Evolutionary conservation across 2,113 vertebrate genomes (phyloP), one percentile per base, ranked within the genome.

Genomic region (Tinamus guttatus): DNA sequence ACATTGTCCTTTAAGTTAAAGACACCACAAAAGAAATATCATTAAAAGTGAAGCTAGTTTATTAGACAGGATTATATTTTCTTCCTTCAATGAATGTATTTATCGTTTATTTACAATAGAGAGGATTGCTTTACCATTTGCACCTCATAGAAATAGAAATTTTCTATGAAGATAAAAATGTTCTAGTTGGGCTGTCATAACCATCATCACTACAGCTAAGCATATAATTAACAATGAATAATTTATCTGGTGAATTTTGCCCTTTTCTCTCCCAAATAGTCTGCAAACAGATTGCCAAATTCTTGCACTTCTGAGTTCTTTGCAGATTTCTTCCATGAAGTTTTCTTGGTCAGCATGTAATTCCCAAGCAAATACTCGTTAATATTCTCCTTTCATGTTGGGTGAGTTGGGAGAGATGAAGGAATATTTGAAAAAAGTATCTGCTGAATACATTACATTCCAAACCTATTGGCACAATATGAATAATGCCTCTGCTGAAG

Each of bases 151-250:
- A 67, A 87, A 91, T 13, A 40, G 81, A 95, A 87, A 91, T 95
- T 87, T 96, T 97, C 94, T 54, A 89, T 0, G 9, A 85, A 87
- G 81, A 94, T 67, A 96, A 94, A 97, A 96, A 95, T 95, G 94
- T 97, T 95, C 96, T 95, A 94, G 84, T 65, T 94, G 76, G 78
- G 94, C 89, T 97, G 96, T 97, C 96, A 97, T 93, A 96, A 91
- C 93, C 96, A 95, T 97, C 96, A 97, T 95, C 94, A 82, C 95
- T 96, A 94, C 67, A 91, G 94, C 94, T 96, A 94, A 94, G 96
- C 95, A 97, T 97, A 93, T 94, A 96, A 97, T 97, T 97, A 97
- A 96, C 96, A 94, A 93, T 96, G 96, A 97, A 97, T 97, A 97
- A 96, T 97, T 97, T 97, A 97, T 96, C 95, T 89, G 93, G 89